Percentiles rank a stretch among this genome's conserved stretches.
These are phyloP conservation scores for Dysidea cf. avara DNA, from an alignment of 37 sponge, comb jelly and placozoan species.

Conservation along the genomic window DNA sequence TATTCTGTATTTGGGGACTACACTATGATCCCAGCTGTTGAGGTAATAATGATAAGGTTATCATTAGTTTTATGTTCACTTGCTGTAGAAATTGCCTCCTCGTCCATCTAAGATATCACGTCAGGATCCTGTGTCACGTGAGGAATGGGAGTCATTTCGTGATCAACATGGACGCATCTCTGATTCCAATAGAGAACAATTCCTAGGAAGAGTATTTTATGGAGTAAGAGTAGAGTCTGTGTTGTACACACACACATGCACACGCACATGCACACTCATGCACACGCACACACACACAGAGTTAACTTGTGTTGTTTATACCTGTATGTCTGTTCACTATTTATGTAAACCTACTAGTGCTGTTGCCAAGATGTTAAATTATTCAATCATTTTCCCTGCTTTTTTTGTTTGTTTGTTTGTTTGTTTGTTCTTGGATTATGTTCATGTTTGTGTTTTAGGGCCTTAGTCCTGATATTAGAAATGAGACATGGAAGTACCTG, in stretches of 20 bases:
- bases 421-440: too few relatives aligned
- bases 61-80: too few relatives aligned
- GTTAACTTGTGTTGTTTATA: not conserved
- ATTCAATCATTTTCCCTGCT: too few relatives aligned
- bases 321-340: not conserved
- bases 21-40: too few relatives aligned
- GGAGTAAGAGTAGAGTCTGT: constrained; percentile 63
- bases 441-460: constrained; percentile 70
- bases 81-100: constrained; percentile 37
- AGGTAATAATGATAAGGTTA: too few relatives aligned
- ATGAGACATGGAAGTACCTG: constrained; percentile 90
- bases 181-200: constrained; percentile 23
- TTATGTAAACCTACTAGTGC: too few relatives aligned
- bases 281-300: not conserved
- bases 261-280: too few relatives aligned
- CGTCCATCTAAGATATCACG: constrained; percentile 29
- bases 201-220: constrained; percentile 64
- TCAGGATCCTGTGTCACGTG: constrained; percentile 49
- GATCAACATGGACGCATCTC: constrained; percentile 63
- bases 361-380: too few relatives aligned
- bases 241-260: not conserved
- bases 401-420: too few relatives aligned
- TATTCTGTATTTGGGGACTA: too few relatives aligned
- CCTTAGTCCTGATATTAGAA: constrained; percentile 55
- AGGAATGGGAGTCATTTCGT: constrained; percentile 80